Evolutionary conservation across 23 tunicate species (phyloP).

Genomic region (Trididemnum nubilum): DNA sequence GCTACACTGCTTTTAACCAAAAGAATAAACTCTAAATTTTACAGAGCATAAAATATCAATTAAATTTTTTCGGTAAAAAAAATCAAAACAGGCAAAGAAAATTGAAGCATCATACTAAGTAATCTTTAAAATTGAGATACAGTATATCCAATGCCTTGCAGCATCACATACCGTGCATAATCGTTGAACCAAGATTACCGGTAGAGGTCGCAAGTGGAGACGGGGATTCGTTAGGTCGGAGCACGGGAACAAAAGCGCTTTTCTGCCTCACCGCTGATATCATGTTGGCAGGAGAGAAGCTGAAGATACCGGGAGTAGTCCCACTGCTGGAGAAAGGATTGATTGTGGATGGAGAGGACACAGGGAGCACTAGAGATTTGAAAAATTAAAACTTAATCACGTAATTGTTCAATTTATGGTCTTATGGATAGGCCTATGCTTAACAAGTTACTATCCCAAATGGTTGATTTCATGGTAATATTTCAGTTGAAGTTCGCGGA

Average conservation of each 20-base stretch:
- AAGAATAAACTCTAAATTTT: no score
- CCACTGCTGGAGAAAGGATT: conserved; percentile 46
- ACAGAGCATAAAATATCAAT: no score
- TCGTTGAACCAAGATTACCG: conserved; percentile 12
- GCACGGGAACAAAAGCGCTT: conserved; percentile 92
- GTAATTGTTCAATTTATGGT: not conserved
- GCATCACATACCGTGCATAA: conserved; percentile 36
- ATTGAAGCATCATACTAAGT: no score
- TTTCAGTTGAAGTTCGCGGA: no score
- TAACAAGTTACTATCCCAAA: no score
- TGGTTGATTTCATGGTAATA: no score
- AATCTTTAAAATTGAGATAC: no score
- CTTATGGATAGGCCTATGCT: no score
- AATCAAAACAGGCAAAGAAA: no score
- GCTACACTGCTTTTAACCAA: no score
- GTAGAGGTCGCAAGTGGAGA: conserved; percentile 24
- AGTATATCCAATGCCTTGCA: no score
- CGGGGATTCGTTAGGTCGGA: conserved; percentile 55
- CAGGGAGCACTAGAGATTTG: conserved; percentile 31
- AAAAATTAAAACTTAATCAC: not conserved
- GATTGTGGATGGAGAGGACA: conserved; percentile 48
- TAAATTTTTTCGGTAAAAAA: no score
- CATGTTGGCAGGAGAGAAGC: conserved; percentile 86
- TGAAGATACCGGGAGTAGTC: conserved; percentile 84
- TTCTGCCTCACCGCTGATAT: conserved; percentile 83